These are phyloP conservation scores for Trisateles emortualis DNA, from an alignment of 2,888 invertebrate genomes.

Conservation along the genomic window DNA sequence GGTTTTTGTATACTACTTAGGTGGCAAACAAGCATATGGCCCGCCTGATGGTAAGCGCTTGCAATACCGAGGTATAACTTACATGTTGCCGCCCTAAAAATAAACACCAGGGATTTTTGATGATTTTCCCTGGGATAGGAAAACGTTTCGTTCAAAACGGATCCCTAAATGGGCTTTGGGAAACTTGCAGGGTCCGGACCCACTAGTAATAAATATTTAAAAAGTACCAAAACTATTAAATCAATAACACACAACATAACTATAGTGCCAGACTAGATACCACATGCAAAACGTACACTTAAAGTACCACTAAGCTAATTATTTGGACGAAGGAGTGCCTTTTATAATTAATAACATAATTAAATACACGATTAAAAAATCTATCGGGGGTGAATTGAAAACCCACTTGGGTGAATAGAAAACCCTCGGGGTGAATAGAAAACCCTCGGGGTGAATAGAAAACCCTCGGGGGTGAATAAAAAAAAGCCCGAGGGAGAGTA, in stretches of 20 bases:
- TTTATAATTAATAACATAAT: no score
- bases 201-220: no score
- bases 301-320: not conserved
- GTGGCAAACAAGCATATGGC: no score
- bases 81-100: no score
- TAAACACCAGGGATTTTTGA: no score
- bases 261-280: slow-evolving; percentile 14
- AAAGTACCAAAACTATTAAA: not conserved
- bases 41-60: no score
- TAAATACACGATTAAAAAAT: not conserved
- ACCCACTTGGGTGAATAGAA: not conserved
- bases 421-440: not conserved
- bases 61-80: no score
- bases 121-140: no score
- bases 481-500: not conserved
- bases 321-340: slow-evolving; percentile 3
- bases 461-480: not conserved
- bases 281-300: slow-evolving; percentile 18
- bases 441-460: not conserved
- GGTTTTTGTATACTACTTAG: no score
- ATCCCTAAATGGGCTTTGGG: no score
- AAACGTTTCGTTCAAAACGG: no score
- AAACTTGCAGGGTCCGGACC: no score
- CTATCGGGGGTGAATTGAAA: not conserved
- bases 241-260: slow-evolving; percentile 21